A percentile compares a stretch with the other conserved stretches of the same genome.
Conservation (phyloP, 2,888 invertebrate genomes). For the Melipona bicolor region DNA sequence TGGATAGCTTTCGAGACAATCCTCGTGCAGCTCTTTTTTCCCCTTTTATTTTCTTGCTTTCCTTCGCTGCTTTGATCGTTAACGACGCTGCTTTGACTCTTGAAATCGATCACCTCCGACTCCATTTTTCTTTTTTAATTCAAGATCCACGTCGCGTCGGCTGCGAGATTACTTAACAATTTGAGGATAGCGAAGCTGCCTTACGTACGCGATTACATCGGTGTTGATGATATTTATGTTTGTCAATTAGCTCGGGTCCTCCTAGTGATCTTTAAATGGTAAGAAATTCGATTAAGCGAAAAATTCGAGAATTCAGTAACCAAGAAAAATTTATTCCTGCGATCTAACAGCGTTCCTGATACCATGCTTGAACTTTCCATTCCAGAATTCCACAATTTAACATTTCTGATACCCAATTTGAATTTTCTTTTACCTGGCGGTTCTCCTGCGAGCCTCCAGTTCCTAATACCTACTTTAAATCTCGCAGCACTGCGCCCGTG, state of each 20-base stretch:
- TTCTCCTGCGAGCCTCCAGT: background rate
- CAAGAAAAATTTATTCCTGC: background rate
- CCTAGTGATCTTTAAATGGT: too few species aligned
- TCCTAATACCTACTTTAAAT: slow-evolving; percentile 13
- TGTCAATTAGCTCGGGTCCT: too few species aligned
- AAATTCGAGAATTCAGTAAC: background rate
- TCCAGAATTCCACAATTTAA: background rate
- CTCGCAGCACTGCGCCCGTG: background rate
- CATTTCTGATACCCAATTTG: slow-evolving; percentile 32
- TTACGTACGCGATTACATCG: too few species aligned
- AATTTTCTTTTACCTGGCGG: slow-evolving; percentile 4
- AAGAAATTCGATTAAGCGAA: too few species aligned
- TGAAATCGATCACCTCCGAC: slow-evolving; percentile 3
- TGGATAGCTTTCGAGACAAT: slow-evolving; percentile 15
- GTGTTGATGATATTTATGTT: too few species aligned
- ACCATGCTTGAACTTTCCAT: slow-evolving; percentile 10
- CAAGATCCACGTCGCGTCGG: too few species aligned
- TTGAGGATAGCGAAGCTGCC: too few species aligned
- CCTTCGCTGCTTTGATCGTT: slow-evolving; percentile 15
- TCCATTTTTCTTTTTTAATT: too few species aligned
- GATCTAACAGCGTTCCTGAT: background rate
- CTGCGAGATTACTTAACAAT: too few species aligned
- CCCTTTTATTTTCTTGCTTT: background rate
- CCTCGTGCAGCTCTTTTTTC: background rate
- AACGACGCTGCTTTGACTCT: background rate